A percentile compares a stretch with the other conserved stretches of the same genome.
Evolutionary conservation across 1,140 invertebrate genomes (phyloP).

Genomic region (Cherax destructor): DNA sequence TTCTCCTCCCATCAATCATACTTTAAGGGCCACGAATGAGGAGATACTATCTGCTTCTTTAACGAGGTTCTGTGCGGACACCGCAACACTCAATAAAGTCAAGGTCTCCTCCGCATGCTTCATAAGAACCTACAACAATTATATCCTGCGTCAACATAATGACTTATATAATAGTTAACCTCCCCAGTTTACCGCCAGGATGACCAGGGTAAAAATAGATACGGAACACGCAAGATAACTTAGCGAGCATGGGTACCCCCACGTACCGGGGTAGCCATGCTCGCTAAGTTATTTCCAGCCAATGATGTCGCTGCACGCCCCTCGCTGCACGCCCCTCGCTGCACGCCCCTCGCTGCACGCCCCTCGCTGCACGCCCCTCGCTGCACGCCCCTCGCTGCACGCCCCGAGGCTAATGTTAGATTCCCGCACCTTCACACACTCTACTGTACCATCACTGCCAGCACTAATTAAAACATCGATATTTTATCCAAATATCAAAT

Average conservation of each 20-base stretch:
- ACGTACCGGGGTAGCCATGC: neutral
- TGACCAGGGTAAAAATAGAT: neutral
- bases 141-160: neutral
- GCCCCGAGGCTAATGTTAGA: neutral
- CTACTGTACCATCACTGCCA: no score
- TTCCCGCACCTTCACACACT: neutral
- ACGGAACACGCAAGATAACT: neutral
- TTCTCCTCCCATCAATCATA: no score
- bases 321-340: no score
- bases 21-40: no score
- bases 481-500: no score
- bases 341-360: no score
- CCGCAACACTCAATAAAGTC: neutral
- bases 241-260: neutral
- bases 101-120: neutral
- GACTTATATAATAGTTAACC: neutral
- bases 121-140: neutral
- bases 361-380: no score
- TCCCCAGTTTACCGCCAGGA: neutral
- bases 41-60: no score
- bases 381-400: no score
- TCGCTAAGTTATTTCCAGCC: neutral
- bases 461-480: no score
- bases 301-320: neutral
- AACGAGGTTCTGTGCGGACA: neutral